Base-by-base conservation (phyloP, 2,888 invertebrate genomes). In the Lepas anatifera region DNA sequence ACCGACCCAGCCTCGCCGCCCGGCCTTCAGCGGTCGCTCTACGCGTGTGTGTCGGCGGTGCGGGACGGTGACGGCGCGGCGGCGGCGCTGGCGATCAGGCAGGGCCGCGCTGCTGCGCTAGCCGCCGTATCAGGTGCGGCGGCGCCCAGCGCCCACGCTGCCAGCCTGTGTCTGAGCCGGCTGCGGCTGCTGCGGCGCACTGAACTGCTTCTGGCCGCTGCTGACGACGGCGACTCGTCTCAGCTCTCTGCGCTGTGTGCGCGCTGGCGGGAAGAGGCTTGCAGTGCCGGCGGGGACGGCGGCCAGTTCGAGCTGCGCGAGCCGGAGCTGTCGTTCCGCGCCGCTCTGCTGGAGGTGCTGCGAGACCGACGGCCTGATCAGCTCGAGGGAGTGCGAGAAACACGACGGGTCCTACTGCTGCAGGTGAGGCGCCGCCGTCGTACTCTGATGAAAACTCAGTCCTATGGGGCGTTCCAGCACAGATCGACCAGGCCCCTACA, bases 321-420 rank as follows among this genome's bases (percentile, higher is more conserved):
- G 39, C 66, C 66, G 37, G 25, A 27, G 66, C 66, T 66, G 39
- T n/a, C 66, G n/a, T 41, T 66, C 39, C 25, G 39, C 18, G 66
- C 39, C 11, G 11, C 41, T n/a, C 27, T 37, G 37, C 39, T 66
- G 25, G 37, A 25, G 16, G 39, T 39, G 66, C 35, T 35, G 58
- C 32, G 22, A 22, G 58, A 3, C 32, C 58, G 58, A 22, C 58
- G 35, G 35, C 58, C 58, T n/a, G 16, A 25, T 16, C n/a, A n/a
- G n/a, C 39, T 66, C 35, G 8, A 11, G 25, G 37, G 25, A 6
- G 39, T 27, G 1, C 37, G 11, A 3, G 39, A 7, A 27, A 25
- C 39, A 16, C 41, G 39, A 1, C 66, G 13, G 13, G 3, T 27
- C 39, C 39, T 25, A 6, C 39, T 66, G 37, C 66, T 66, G 39